Conservation (phyloP, 2,888 invertebrate species). For the Lasius fuliginosus region DNA sequence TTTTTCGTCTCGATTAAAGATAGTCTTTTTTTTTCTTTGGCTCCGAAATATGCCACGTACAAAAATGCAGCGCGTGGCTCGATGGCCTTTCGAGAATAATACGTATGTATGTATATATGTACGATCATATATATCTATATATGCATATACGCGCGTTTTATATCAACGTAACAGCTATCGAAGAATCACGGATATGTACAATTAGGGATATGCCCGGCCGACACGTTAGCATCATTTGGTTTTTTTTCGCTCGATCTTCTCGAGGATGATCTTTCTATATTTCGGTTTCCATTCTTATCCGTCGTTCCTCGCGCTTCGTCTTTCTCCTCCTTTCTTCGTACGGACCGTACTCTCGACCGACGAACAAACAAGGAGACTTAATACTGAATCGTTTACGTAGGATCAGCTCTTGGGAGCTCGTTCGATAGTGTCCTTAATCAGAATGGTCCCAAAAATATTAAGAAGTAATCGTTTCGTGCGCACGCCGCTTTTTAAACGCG, state of each 20-base stretch:
- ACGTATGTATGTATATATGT: slow-evolving; percentile 18
- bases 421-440: slow-evolving; percentile 78
- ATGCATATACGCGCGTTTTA: slow-evolving; percentile 57
- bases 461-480: slow-evolving; percentile 74
- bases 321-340: not conserved
- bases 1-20: slow-evolving; percentile 17
- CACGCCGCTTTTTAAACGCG: slow-evolving; percentile 58
- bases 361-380: slow-evolving; percentile 74
- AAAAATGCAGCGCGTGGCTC: slow-evolving; percentile 70
- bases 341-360: slow-evolving; percentile 32
- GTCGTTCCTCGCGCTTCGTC: slow-evolving; percentile 25
- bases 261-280: slow-evolving; percentile 24
- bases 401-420: slow-evolving; percentile 73
- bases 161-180: slow-evolving; percentile 64
- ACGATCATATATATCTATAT: slow-evolving; percentile 33
- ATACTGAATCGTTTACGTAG: slow-evolving; percentile 75
- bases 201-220: slow-evolving; percentile 75
- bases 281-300: slow-evolving; percentile 32
- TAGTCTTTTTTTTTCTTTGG: slow-evolving; percentile 46
- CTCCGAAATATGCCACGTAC: slow-evolving; percentile 66
- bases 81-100: slow-evolving; percentile 43
- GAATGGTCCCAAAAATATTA: slow-evolving; percentile 84
- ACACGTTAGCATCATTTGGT: slow-evolving; percentile 34
- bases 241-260: slow-evolving; percentile 30
- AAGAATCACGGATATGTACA: slow-evolving; percentile 80